A percentile compares a stretch with the other conserved stretches of the same genome.
Conservation (phyloP, 2,888 invertebrate genomes). For the Saturnia pavonia region DNA sequence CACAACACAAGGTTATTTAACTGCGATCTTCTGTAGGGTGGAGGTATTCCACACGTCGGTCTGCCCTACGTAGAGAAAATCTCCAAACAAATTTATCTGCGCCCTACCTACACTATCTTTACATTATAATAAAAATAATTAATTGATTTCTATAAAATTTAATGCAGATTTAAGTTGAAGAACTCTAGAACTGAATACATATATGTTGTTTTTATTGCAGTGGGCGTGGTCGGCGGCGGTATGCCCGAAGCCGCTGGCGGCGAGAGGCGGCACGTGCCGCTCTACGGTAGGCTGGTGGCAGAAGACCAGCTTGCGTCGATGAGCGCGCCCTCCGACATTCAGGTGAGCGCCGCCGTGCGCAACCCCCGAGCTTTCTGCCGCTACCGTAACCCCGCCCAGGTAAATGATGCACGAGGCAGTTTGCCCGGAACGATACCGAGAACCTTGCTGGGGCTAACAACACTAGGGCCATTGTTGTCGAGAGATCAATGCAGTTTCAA, state of each 20-base stretch:
- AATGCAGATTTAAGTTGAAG: too few relatives aligned
- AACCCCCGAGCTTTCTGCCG: constrained; percentile 80
- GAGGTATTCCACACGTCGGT: too few relatives aligned
- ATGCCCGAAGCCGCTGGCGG: constrained; percentile 72
- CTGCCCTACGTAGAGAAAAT: too few relatives aligned
- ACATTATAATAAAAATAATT: too few relatives aligned
- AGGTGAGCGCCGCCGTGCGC: constrained; percentile 80
- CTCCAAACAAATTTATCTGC: too few relatives aligned
- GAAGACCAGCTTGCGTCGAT: constrained; percentile 90
- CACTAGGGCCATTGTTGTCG: not conserved
- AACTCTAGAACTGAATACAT: not conserved
- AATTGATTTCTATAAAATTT: too few relatives aligned
- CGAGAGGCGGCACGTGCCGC: constrained; percentile 88
- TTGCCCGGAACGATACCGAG: constrained; percentile 37
- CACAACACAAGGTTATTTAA: too few relatives aligned
- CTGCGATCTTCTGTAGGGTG: too few relatives aligned
- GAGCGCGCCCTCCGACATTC: constrained; percentile 85
- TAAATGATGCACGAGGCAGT: constrained; percentile 81
- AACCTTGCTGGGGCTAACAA: constrained; percentile 20
- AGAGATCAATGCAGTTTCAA: not conserved
- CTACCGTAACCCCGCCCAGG: constrained; percentile 74
- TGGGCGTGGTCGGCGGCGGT: constrained; percentile 76
- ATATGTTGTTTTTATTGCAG: constrained; percentile 54
- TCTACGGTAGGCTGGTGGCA: constrained; percentile 94
- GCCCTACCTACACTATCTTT: too few relatives aligned